A percentile compares a stretch with the other conserved stretches of the same genome.
These are phyloP conservation scores for Spicauda simplicius DNA, from an alignment of 2,888 invertebrate species.

Conservation along the genomic window DNA sequence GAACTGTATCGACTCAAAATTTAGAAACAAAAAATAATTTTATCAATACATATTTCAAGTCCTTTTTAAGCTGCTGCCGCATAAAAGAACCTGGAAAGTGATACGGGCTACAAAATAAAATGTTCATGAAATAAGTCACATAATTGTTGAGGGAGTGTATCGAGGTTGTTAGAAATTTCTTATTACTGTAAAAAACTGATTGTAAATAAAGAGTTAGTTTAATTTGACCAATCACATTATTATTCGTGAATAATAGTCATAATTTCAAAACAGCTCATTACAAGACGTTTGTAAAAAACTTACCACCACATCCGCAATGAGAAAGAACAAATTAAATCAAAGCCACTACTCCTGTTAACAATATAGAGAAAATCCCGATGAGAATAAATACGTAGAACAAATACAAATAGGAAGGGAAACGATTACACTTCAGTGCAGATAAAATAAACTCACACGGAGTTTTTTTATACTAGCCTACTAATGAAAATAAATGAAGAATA, in stretches of 20 bases:
- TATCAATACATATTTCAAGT: too few relatives aligned
- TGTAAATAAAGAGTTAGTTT: conserved; percentile 65
- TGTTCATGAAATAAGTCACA: not conserved
- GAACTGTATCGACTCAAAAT: too few relatives aligned
- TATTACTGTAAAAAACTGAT: conserved; percentile 68
- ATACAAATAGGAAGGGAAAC: conserved; percentile 44
- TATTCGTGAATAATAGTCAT: too few relatives aligned
- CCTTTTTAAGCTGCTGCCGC: too few relatives aligned
- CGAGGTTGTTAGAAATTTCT: conserved; percentile 46
- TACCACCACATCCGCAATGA: conserved; percentile 5
- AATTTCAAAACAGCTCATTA: too few relatives aligned
- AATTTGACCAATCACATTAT: conserved; percentile 57
- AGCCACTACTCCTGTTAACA: conserved; percentile 38
- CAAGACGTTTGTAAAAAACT: not conserved
- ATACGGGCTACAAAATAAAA: too few relatives aligned
- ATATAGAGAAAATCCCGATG: conserved; percentile 44
- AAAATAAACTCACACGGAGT: conserved; percentile 38
- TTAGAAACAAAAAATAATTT: too few relatives aligned
- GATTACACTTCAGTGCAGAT: conserved; percentile 48
- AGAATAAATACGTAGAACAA: conserved; percentile 54
- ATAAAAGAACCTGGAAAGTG: too few relatives aligned
- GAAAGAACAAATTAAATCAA: conserved; percentile 37
- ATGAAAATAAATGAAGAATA: too few relatives aligned
- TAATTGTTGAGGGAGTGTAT: conserved; percentile 33
- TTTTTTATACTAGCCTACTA: not conserved